Conservation (phyloP, 1,140 invertebrate genomes). For the Odontomachus brunneus region DNA sequence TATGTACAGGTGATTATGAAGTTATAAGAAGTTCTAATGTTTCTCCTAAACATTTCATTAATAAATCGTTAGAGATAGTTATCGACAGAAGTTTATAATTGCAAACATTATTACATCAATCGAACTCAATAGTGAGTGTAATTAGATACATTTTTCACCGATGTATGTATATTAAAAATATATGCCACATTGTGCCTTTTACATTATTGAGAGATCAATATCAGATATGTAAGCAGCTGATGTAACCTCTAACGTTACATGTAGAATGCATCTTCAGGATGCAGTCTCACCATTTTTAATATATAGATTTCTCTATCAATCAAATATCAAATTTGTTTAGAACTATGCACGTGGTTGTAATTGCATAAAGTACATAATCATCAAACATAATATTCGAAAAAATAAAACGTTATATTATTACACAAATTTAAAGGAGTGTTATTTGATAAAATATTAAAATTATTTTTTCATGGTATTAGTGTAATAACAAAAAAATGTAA, state of each 20-base stretch:
- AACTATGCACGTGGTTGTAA: neutral
- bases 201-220: slow-evolving; percentile 51
- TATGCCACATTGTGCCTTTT: slow-evolving; percentile 77
- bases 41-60: neutral
- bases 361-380: slow-evolving; percentile 33
- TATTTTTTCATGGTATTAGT: slow-evolving; percentile 28
- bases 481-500: slow-evolving; percentile 10
- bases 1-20: neutral
- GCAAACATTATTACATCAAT: slow-evolving; percentile 52
- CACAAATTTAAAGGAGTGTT: slow-evolving; percentile 42
- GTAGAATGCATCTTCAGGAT: slow-evolving; percentile 9
- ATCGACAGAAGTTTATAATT: slow-evolving; percentile 37
- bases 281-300: slow-evolving; percentile 17
- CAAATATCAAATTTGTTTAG: slow-evolving; percentile 27
- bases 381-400: slow-evolving; percentile 19
- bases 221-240: slow-evolving; percentile 44
- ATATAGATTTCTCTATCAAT: slow-evolving; percentile 36
- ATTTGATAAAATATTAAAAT: slow-evolving; percentile 31
- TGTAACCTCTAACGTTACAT: slow-evolving; percentile 24
- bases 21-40: neutral
- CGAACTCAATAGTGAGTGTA: slow-evolving; percentile 52
- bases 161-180: slow-evolving; percentile 65
- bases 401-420: slow-evolving; percentile 47
- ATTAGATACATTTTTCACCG: slow-evolving; percentile 53
- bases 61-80: slow-evolving; percentile 28